Base-by-base conservation (phyloP, 2,113 vertebrate species). In the Podiceps cristatus region DNA sequence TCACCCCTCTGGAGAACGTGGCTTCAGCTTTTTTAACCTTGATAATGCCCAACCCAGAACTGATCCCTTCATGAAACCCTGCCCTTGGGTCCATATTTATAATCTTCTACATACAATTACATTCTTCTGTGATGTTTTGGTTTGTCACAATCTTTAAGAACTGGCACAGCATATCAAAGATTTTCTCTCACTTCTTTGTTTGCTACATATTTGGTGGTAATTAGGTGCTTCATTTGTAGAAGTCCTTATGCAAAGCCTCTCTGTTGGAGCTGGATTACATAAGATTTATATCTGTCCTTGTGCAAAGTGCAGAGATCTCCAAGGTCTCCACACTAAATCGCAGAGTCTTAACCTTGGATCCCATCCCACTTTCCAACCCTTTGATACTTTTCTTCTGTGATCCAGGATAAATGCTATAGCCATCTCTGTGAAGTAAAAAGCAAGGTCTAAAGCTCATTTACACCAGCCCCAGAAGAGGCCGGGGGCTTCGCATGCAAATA, bases 211-310 rank as follows among this genome's bases (percentile, higher is more conserved):
- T 95, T 97, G 78, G 64, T 94, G 95, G 62, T 90, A 97, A 97
- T 96, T 96, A 97, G 83, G 88, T 88, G 56, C 72, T 95, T 96
- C 85, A 86, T 95, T 97, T 96, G 94, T 90, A 95, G 93, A 97
- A 95, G 95, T 86, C 80, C 79, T 96, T 95, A 93, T 82, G 69
- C 44, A 72, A 96, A 97, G 68, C 33, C 75, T 97, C 62, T 64
- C 68, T 77, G 55, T 31, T 75, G 74, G 84, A 92, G 67, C 35
- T 95, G 69, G 84, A 93, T 97, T 96, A 94, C 76, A 4, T 90
- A 81, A 96, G 84, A 71, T 86, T 98, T 88, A 25, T 81, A 95
- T 95, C 95, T 97, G 92, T 79, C 81, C 94, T 92, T 96, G 27
- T 58, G 79, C 58, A 95, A 84, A 88, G 73, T 69, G 58, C 52